These are phyloP conservation scores for Corvus hawaiiensis DNA, from an alignment of 2,113 vertebrate genomes.

Conservation along the genomic window DNA sequence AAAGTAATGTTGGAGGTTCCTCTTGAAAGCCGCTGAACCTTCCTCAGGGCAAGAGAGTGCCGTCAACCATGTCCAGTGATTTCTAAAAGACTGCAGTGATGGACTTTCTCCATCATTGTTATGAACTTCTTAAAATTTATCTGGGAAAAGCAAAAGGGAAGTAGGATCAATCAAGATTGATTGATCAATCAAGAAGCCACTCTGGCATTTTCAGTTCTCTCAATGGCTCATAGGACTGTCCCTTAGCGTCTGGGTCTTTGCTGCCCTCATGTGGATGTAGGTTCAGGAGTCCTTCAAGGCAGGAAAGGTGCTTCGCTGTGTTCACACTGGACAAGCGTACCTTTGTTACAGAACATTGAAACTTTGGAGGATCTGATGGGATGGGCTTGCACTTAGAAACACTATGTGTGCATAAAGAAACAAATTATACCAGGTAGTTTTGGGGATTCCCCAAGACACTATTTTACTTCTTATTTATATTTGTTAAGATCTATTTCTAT, in stretches of 20 bases:
- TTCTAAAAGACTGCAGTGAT: background rate
- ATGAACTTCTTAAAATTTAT: background rate
- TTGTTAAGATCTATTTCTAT: background rate
- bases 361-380: rapidly evolving
- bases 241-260: background rate
- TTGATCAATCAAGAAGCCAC: background rate
- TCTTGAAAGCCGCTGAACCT: background rate
- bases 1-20: background rate
- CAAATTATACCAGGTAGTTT: background rate
- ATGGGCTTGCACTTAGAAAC: background rate
- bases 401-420: background rate
- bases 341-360: background rate
- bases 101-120: background rate
- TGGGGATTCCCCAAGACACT: background rate
- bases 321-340: rapidly evolving
- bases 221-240: rapidly evolving
- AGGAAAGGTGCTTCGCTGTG: rapidly evolving
- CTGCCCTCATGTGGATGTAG: background rate
- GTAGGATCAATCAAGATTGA: too few relatives aligned
- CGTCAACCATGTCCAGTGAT: background rate
- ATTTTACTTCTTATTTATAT: background rate
- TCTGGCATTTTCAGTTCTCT: background rate
- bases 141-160: background rate
- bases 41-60: background rate
- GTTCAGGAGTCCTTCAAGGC: background rate